phyloP scores from a whole-genome alignment of 2,113 vertebrate genomes.

The Pterocles gutturalis region DNA sequence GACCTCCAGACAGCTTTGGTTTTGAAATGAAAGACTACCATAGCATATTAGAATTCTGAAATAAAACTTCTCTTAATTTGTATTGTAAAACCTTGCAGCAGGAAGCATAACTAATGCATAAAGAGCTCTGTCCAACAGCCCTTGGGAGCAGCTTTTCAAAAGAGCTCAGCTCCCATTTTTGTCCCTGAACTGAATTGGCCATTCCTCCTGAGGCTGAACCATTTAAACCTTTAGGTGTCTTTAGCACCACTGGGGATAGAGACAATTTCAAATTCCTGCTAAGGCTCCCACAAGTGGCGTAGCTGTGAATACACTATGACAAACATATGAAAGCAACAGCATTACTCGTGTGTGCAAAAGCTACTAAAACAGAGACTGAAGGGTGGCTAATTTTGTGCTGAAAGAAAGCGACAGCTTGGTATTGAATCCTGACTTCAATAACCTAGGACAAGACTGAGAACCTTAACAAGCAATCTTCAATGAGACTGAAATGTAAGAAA shows the following conservation, averaged over 20 bases:
- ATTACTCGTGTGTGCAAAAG: background rate
- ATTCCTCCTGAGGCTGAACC: background rate
- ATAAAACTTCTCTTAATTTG: background rate
- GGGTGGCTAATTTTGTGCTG: background rate
- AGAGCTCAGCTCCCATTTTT: background rate
- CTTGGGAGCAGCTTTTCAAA: background rate
- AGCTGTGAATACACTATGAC: background rate
- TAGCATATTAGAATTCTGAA: background rate
- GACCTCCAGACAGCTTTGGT: background rate
- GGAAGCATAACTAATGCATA: background rate
- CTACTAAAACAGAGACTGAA: background rate
- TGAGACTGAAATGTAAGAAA: background rate
- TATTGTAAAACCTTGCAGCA: background rate
- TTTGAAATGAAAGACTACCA: background rate
- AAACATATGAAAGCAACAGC: background rate
- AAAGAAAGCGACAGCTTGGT: background rate
- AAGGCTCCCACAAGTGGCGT: background rate
- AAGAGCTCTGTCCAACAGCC: background rate
- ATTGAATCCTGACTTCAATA: background rate
- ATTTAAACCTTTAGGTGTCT: background rate
- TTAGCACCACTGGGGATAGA: background rate
- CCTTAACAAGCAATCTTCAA: background rate
- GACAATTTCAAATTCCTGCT: background rate
- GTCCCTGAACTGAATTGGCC: background rate
- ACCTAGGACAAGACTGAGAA: background rate